phyloP scores from a whole-genome alignment of 92 coral and sea anemone species.

The Virgularia gustaviana region DNA sequence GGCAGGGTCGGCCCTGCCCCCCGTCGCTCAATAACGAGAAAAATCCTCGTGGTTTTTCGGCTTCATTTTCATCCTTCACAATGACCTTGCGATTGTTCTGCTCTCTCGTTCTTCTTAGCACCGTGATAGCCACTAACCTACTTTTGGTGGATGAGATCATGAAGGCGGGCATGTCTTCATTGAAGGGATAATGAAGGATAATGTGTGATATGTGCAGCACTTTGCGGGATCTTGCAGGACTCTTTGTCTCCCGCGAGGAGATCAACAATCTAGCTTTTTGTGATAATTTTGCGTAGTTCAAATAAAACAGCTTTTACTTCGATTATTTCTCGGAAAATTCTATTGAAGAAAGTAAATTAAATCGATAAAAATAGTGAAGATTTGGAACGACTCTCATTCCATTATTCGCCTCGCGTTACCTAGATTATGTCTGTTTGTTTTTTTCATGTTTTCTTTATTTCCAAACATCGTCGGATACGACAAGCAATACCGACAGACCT shows the following conservation, averaged over 20 bases:
- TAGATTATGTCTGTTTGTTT: no score
- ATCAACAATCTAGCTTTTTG: no score
- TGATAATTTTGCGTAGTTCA: no score
- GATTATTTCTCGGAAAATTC: background rate
- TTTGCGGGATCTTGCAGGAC: no score
- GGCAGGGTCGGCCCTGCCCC: background rate
- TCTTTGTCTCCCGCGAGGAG: no score
- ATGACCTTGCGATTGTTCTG: background rate
- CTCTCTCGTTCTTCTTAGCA: conserved; percentile 51
- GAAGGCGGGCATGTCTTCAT: conserved; percentile 97
- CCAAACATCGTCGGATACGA: no score
- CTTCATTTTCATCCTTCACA: background rate
- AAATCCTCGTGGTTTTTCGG: background rate
- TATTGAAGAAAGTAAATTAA: background rate
- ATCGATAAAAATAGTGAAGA: no score
- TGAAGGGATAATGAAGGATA: conserved; percentile 59
- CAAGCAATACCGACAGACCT: no score
- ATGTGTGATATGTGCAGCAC: background rate
- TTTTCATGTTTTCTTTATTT: no score
- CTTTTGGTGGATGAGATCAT: conserved; percentile 94
- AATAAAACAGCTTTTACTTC: no score
- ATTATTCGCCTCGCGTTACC: no score
- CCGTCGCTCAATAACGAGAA: background rate
- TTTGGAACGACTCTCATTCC: no score
- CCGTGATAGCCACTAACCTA: conserved; percentile 93